Conservation (phyloP, 2,113 vertebrate species). For the Cyprinodon variegatus region DNA sequence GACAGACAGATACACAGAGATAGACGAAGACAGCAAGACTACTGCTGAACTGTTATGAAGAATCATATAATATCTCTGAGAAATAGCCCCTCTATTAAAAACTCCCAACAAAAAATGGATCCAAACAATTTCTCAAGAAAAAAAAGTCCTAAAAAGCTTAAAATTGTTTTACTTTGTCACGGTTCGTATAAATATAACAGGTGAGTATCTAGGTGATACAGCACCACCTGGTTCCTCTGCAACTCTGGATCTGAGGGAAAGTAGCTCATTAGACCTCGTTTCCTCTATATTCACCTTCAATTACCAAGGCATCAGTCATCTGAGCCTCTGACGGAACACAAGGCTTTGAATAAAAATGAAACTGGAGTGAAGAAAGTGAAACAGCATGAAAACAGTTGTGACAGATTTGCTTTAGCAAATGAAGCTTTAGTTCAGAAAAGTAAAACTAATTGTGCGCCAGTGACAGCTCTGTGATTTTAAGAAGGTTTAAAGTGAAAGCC, state of each 20-base stretch:
- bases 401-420: constrained; percentile 4
- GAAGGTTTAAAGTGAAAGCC: constrained; percentile 1
- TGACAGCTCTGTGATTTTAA: constrained; percentile 1
- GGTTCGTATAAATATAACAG: neutral
- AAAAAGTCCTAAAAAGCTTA: neutral
- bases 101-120: no score
- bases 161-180: neutral
- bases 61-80: neutral
- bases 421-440: constrained; percentile 8
- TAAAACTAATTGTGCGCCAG: neutral
- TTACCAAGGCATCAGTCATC: constrained; percentile 32
- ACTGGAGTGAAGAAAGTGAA: constrained; percentile 9
- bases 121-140: no score
- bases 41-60: no score
- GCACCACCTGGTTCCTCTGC: neutral
- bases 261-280: constrained; percentile 36
- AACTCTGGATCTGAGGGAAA: constrained; percentile 12
- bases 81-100: neutral
- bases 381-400: neutral
- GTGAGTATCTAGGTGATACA: neutral
- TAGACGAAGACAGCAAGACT: no score
- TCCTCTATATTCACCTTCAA: constrained; percentile 33
- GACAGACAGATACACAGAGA: no score
- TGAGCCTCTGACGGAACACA: constrained; percentile 8
- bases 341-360: neutral